Base-by-base conservation (phyloP, 2,888 invertebrate species). In the Drosophila kuntzei region DNA sequence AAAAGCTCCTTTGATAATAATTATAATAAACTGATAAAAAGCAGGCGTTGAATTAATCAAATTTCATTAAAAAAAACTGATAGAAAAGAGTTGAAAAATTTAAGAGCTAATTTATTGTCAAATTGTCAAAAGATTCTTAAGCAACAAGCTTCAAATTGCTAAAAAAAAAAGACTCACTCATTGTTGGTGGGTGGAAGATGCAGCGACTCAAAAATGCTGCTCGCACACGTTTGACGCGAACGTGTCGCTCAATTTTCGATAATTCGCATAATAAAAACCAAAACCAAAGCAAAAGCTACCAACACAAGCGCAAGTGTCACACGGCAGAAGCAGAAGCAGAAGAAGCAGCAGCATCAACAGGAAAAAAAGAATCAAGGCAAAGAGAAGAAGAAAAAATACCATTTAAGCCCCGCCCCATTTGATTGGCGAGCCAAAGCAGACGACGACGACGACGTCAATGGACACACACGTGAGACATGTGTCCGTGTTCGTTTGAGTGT, bases 341-440 rank as follows among this genome's bases (percentile, higher is more conserved):
- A 61, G 50, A 65, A 71, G 67, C 47, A 62, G 46, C 65, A 72
- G 57, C 64, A 66, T 53, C 62, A 67, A 44, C 57, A 59, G 9
- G 41, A 66, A 66, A 69, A 64, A 73, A 68, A 58, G 9, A 43
- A 66, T 62, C 61, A 64, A 73, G 64, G 29, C 65, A 78, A 49
- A 79, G 59, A 70, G 54, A 51, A 60, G 58, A 54, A 62, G 58
- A 57, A 68, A 55, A 60, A 59, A 76, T 79, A 65, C 55, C 71
- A 82, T 87, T 87, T 90, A 91, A 89, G 90, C 91, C 89, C 91
- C 90, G 90, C 90, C 90, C 89, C 90, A 87, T 91, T 91, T 86
- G 90, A 90, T 90, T 90, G 90, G 90, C 85, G 90, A 87, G 84
- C 84, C 79, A 74, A 82, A 80, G 76, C 83, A 79, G 67, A 76